Conservation (phyloP, 1,140 invertebrate genomes). For the Saxidomus purpurata region DNA sequence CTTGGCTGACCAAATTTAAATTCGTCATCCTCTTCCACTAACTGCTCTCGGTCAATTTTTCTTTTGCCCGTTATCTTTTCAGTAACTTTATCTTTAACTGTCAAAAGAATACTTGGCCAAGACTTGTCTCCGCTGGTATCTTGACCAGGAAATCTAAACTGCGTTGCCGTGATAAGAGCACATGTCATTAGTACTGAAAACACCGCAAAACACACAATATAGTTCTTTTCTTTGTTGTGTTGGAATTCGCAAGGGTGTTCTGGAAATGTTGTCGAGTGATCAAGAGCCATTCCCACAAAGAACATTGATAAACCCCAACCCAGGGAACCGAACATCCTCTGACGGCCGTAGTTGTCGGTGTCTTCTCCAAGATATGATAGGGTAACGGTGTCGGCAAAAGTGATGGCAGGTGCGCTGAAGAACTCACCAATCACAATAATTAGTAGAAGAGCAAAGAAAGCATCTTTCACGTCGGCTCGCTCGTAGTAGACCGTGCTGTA, state of each 20-base stretch:
- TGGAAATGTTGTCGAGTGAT: constrained; percentile 97
- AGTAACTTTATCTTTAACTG: constrained; percentile 81
- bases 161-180: constrained; percentile 96
- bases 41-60: constrained; percentile 74
- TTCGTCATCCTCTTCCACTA: constrained; percentile 81
- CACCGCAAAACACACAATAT: constrained; percentile 99
- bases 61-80: constrained; percentile 77
- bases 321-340: constrained; percentile 99
- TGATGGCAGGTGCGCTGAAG: constrained; percentile 98
- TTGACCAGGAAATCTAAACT: constrained; percentile 88
- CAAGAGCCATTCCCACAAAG: constrained; percentile 97
- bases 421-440: constrained; percentile 98
- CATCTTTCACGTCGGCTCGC: constrained; percentile 96
- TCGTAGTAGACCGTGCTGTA: constrained; percentile 97
- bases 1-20: constrained; percentile 57
- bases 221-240: constrained; percentile 93
- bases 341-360: constrained; percentile 96
- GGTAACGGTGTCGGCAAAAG: constrained; percentile 92
- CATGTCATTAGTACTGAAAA: constrained; percentile 99
- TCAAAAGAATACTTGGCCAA: constrained; percentile 74
- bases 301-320: constrained; percentile 99
- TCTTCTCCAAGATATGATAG: constrained; percentile 95
- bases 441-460: constrained; percentile 94
- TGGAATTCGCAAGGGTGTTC: constrained; percentile 91
- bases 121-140: constrained; percentile 75